Conservation (phyloP, 2,797 vertebrate genomes). For the Coregonus sp. region DNA sequence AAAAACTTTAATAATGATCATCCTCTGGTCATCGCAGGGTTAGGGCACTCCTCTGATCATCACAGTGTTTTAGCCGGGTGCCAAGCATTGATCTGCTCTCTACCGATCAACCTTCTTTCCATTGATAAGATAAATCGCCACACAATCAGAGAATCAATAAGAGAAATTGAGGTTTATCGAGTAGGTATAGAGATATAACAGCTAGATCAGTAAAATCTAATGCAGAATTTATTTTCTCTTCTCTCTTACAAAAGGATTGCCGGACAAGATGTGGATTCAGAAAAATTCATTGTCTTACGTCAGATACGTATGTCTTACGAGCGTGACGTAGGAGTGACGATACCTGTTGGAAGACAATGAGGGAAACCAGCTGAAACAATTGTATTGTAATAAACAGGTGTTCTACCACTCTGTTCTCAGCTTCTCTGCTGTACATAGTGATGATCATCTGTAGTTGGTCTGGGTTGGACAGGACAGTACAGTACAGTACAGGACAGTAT, state of each 20-base stretch:
- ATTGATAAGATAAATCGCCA: constrained; percentile 18
- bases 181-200: neutral
- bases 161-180: neutral
- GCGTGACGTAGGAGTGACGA: too few species aligned
- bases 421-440: neutral
- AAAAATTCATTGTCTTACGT: neutral
- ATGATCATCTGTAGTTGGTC: too few species aligned
- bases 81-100: constrained; percentile 21
- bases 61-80: neutral
- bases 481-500: too few species aligned
- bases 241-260: too few species aligned
- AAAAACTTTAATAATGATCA: too few species aligned
- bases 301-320: too few species aligned
- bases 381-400: too few species aligned
- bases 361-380: too few species aligned
- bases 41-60: constrained; percentile 23
- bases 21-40: neutral
- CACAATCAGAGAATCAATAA: neutral
- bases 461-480: too few species aligned
- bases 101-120: neutral
- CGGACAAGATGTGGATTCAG: too few species aligned
- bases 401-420: too few species aligned
- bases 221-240: neutral
- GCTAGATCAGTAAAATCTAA: neutral
- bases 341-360: too few species aligned